Base-by-base conservation (phyloP, 2,888 invertebrate genomes). In the Disparrhopalites patrizii region DNA sequence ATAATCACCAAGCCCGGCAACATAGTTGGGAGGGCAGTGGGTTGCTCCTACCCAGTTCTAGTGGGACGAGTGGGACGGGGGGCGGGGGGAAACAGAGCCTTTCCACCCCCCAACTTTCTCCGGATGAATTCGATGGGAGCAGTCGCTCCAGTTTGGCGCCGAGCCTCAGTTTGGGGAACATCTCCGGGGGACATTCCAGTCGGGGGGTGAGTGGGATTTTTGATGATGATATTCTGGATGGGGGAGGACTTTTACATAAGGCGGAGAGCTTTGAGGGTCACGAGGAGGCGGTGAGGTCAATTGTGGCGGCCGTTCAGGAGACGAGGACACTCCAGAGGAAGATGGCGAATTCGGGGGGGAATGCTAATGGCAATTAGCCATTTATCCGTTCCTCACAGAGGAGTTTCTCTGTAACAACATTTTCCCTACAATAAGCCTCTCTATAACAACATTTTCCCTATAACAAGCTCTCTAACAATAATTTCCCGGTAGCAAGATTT, bases 241-340 rank as follows among this genome's bases (percentile, higher is more conserved):
- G 28, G 20, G 73, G 68, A 36, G 68, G 67, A 33, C 62, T 70
- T 10, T 54, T 76, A 4, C 73, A 76, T 38, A 86, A 86, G 76
- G 84, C 86, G 1, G 86, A 86, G 75, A 86, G 86, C 76, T 86
- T 86, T 76, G 86, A 86, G 77, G 86, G 86, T 1, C 86, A 86
- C 77, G 86, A 86, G 78, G 86, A 86, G 76, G 85, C 86, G 1
- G 86, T 86, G 1, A 81, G 85, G 67, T 85, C 85, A 31, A 78
- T 86, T 58, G 86, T 86, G 4, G 86, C 85, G 3, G 86, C 86
- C 51, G 86, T 86, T 0, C 86, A 86, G 75, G 86, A 86, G 77
- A 85, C 84, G 0, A 79, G 85, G 63, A 81, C 84, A 4, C 70
- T 76, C 52, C 77, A 76, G 58, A 62, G 76, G 64, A 75, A 76